phyloP scores from a whole-genome alignment of 2,888 invertebrate species.

The Buathra laborator region DNA sequence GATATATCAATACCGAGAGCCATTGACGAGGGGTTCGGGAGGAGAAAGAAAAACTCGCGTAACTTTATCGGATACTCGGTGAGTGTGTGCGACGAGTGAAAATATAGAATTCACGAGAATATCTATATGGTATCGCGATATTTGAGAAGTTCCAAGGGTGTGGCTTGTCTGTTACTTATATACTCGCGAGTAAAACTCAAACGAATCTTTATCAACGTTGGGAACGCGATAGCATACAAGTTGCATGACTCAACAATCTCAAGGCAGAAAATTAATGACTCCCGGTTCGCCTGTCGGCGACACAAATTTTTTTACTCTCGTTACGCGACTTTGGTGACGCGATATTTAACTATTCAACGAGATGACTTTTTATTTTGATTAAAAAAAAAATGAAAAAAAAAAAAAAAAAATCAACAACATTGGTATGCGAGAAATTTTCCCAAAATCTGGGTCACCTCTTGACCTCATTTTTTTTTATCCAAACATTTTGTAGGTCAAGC shows the following conservation, averaged over 20 bases:
- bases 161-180: conserved; percentile 46
- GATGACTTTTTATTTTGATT: background rate
- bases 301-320: background rate
- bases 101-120: conserved; percentile 44
- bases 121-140: conserved; percentile 59
- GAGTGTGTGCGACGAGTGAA: conserved; percentile 36
- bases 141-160: conserved; percentile 64
- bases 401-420: background rate
- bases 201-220: conserved; percentile 48
- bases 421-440: conserved; percentile 11
- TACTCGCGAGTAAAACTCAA: conserved; percentile 2
- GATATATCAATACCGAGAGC: background rate
- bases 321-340: conserved; percentile 1
- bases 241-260: conserved; percentile 59
- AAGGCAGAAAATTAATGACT: conserved; percentile 49
- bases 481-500: background rate
- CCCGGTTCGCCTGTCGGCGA: background rate
- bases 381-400: background rate
- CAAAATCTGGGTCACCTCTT: conserved; percentile 55
- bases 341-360: background rate
- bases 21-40: background rate
- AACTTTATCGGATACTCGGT: conserved; percentile 39
- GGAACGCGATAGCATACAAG: conserved; percentile 14
- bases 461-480: conserved; percentile 49
- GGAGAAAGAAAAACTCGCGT: conserved; percentile 2